A percentile compares a stretch with the other conserved stretches of the same genome.
Evolutionary conservation across 2,113 vertebrate species (phyloP).

Genomic region (Bos taurus): ARS-UCD2.0 NC_037337.1:89131001-89131500

Average conservation of each 20-base stretch:
- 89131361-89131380: neutral
- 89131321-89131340: neutral
- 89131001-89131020: neutral
- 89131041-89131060: neutral
- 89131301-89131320: rapidly evolving
- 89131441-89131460: neutral
- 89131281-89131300: neutral
- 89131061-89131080: neutral
- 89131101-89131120: neutral
- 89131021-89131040: neutral
- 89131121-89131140: neutral
- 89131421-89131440: neutral
- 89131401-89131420: neutral
- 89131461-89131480: neutral
- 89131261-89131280: neutral
- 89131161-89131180: neutral
- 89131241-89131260: neutral
- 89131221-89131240: neutral
- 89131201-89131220: neutral
- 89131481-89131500: neutral
- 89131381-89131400: rapidly evolving
- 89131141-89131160: neutral
- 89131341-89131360: rapidly evolving
- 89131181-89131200: neutral
- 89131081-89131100: neutral